phyloP scores from a whole-genome alignment of 2,888 invertebrate genomes.

The Drosophila atripex region DNA sequence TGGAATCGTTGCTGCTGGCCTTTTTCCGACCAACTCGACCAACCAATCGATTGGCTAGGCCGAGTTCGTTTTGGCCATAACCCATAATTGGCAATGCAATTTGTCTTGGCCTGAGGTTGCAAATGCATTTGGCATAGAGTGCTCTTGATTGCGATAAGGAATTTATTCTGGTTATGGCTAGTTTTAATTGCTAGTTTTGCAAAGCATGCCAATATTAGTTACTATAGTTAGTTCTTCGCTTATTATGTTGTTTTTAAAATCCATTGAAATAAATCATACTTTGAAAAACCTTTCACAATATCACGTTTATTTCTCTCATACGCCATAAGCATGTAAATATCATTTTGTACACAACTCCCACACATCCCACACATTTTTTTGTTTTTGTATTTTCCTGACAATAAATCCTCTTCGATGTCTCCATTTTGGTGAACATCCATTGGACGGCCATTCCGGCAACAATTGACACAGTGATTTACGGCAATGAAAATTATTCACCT shows the following conservation, averaged over 20 bases:
- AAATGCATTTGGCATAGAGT: conserved; percentile 28
- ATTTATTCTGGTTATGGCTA: background rate
- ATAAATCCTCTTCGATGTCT: conserved; percentile 32
- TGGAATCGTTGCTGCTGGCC: background rate
- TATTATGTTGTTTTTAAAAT: too few species aligned
- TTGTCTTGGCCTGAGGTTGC: conserved; percentile 9
- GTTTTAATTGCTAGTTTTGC: background rate
- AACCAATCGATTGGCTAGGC: conserved; percentile 49
- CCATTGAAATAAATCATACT: background rate
- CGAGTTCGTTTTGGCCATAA: conserved; percentile 23
- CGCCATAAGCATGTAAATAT: background rate
- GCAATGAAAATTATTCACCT: conserved; percentile 66
- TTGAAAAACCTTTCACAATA: background rate
- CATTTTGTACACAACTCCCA: background rate
- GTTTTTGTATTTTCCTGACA: background rate
- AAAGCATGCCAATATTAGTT: background rate
- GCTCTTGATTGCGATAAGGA: conserved; percentile 30
- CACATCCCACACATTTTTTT: background rate
- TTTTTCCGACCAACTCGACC: conserved; percentile 4
- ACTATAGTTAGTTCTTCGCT: too few species aligned
- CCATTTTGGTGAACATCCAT: conserved; percentile 45
- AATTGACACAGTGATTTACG: conserved; percentile 72
- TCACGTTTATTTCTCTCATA: background rate
- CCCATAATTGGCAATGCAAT: conserved; percentile 44
- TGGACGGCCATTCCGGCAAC: conserved; percentile 50